Percentiles rank a stretch among this genome's conserved stretches.
These are phyloP conservation scores for Hetaerina titia DNA, from an alignment of 2,888 invertebrate species.

Conservation along the genomic window DNA sequence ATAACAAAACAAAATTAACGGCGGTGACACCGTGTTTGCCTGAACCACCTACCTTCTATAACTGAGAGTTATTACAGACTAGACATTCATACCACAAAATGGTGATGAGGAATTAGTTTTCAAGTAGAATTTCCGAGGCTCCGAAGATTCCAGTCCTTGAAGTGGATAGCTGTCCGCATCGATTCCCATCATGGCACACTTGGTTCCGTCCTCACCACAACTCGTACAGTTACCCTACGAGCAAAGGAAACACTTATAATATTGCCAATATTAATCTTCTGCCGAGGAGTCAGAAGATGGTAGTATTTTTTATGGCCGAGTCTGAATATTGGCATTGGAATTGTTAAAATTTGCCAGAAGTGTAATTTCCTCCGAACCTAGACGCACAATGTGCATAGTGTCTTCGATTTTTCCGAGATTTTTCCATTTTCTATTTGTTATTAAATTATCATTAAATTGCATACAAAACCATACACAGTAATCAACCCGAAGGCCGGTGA, in stretches of 20 bases:
- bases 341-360: neutral
- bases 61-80: no score
- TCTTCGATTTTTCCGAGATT: neutral
- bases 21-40: no score
- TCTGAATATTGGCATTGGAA: neutral
- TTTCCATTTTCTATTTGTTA: no score
- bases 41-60: no score
- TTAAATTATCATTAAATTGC: no score
- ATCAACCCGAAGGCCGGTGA: no score
- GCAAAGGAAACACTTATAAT: neutral
- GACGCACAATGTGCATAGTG: neutral
- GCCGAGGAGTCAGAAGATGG: neutral
- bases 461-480: no score
- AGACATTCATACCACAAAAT: neutral
- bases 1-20: no score
- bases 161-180: conserved; percentile 3
- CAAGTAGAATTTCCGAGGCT: neutral
- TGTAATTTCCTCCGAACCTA: neutral
- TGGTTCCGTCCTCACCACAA: neutral
- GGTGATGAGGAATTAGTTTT: neutral
- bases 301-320: neutral
- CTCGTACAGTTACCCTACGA: neutral
- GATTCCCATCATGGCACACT: conserved; percentile 33
- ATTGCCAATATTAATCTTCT: neutral
- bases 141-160: no score